Base-by-base conservation (phyloP, 2,113 vertebrate genomes). In the Cervus canadensis region DNA sequence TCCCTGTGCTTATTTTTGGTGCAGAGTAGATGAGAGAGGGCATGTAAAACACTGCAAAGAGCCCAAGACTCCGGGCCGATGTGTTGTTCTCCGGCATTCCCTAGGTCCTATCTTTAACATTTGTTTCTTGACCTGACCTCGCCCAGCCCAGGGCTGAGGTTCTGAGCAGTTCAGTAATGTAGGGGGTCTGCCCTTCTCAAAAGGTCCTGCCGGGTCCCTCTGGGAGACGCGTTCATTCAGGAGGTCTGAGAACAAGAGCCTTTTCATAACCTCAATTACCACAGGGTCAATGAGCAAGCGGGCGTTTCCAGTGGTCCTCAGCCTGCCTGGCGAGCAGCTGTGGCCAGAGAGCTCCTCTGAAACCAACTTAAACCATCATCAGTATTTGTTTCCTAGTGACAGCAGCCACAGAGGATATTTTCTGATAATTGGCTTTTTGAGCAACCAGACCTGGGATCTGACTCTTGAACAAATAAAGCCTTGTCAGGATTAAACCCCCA, bases 201-300 rank as follows among this genome's bases (percentile, higher is more conserved):
- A 92, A 92, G 97, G 92, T 97, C 97, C 94, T 76, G 43, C 88
- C 54, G 76, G 83, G 74, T 98, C 97, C 98, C 85, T 8, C 89
- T 30, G 98, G 98, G 97, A 98, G 95, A 98, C 87, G 83, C 94
- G 36, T 96, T 97, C 98, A 98, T 98, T 97, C 97, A 98, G 94
- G 96, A 98, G 98, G 97, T 98, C 97, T 98, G 98, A 99, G 98
- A 99, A 99, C 98, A 99, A 98, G 98, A 98, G 98, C 95, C 98
- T 99, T 99, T 99, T 99, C 98, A 99, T 98, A 98, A 99, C 98
- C 98, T 99, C 98, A 98, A 98, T 99, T 98, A 98, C 98, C 88
- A 87, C 95, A 88, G 98, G 99, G 98, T 99, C 98, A 98, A 54
- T 88, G 95, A 97, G 97, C 97, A 95, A 96, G 97, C 85, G 33